Conservation (phyloP, 2,113 vertebrate genomes). For the Atlantisia rogersi region DNA sequence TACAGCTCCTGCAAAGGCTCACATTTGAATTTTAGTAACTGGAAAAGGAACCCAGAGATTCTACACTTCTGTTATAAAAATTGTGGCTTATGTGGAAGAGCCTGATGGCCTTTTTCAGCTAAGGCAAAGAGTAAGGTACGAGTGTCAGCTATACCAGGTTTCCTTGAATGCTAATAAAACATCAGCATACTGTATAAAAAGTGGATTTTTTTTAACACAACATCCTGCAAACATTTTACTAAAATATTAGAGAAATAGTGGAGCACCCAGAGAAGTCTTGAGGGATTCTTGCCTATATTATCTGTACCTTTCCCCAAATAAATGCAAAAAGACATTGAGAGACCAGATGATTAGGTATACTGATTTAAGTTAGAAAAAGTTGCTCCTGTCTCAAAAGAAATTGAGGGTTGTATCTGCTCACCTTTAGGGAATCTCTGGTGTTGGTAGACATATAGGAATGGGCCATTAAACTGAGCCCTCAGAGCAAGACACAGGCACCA, state of each 20-base stretch:
- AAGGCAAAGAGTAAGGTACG: not conserved
- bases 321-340: not conserved
- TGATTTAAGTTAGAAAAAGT: not conserved
- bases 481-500: fast-evolving
- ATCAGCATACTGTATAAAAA: not conserved
- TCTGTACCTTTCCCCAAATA: not conserved
- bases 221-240: not conserved
- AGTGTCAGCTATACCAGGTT: not conserved
- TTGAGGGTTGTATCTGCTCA: not conserved
- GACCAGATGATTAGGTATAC: not conserved
- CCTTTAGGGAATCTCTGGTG: not conserved
- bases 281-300: not conserved
- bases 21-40: not conserved
- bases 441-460: not conserved
- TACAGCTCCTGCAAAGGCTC: not conserved
- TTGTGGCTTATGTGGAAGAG: not conserved
- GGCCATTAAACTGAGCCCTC: not conserved
- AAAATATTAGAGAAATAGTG: not conserved
- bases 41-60: not conserved
- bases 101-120: not conserved
- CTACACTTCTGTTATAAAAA: not conserved
- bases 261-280: not conserved
- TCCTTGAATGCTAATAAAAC: not conserved
- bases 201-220: not conserved
- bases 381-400: not conserved